Evolutionary conservation across 2,888 invertebrate species (phyloP).

Genomic region (Apotomis capreana): DNA sequence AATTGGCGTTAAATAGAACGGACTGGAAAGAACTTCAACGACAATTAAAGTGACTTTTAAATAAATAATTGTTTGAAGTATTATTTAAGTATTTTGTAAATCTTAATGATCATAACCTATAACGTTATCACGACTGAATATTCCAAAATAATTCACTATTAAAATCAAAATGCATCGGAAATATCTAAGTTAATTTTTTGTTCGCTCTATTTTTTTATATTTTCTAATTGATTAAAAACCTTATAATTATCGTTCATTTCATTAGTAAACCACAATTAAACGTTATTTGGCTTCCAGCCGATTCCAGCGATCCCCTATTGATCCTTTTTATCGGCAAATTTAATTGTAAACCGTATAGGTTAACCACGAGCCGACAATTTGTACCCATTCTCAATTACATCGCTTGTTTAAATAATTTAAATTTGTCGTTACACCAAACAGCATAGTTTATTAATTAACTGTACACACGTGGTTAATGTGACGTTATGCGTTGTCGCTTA

Average conservation of each 20-base stretch:
- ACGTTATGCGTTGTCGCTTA: constrained; percentile 34
- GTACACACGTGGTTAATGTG: constrained; percentile 40
- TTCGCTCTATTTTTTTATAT: too few relatives aligned
- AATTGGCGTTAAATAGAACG: too few relatives aligned
- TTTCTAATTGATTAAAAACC: neutral
- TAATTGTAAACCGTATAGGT: constrained; percentile 38
- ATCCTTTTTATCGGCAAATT: constrained; percentile 39
- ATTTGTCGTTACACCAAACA: constrained; percentile 40
- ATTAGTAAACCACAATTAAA: constrained; percentile 16
- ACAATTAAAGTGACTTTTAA: too few relatives aligned
- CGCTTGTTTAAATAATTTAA: constrained; percentile 40
- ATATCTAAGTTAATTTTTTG: too few relatives aligned
- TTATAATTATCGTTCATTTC: neutral
- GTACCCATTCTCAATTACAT: constrained; percentile 37
- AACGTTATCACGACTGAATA: too few relatives aligned
- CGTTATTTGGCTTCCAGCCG: constrained; percentile 10
- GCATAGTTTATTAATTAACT: constrained; percentile 43
- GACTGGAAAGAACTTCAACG: too few relatives aligned
- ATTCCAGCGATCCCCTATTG: constrained; percentile 30
- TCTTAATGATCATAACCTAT: too few relatives aligned
- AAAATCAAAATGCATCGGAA: too few relatives aligned
- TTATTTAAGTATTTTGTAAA: too few relatives aligned
- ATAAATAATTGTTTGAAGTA: too few relatives aligned
- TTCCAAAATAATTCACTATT: too few relatives aligned
- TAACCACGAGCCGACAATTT: constrained; percentile 37